Conservation (phyloP, 2,797 vertebrate genomes). For the Acipenser transmontanus region DNA sequence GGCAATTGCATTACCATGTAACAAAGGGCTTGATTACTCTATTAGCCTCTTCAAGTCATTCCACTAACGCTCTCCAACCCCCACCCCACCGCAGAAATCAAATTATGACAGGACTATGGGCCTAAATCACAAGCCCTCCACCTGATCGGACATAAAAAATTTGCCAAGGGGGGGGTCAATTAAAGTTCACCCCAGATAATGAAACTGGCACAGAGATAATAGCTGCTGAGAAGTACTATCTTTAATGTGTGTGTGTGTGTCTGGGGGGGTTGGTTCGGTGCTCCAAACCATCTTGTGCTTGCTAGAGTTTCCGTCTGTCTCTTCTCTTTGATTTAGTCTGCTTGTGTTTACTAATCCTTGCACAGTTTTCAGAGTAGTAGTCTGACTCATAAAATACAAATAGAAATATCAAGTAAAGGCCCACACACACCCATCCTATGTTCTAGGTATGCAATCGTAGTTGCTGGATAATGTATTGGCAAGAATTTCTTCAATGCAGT, state of each 20-base stretch:
- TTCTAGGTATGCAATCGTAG: too few species aligned
- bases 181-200: conserved; percentile 77
- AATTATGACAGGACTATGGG: conserved; percentile 68
- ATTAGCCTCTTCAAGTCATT: conserved; percentile 32
- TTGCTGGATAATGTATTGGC: too few species aligned
- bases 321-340: conserved; percentile 21
- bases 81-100: conserved; percentile 61
- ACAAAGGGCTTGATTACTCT: conserved; percentile 45
- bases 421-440: neutral
- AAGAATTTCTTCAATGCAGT: too few species aligned
- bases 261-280: conserved; percentile 52
- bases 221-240: conserved; percentile 67
- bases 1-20: conserved; percentile 47
- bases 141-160: conserved; percentile 76
- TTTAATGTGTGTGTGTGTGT: conserved; percentile 43
- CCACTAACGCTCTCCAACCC: conserved; percentile 14
- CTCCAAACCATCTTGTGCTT: conserved; percentile 10
- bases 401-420: neutral
- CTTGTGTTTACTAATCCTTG: conserved; percentile 14
- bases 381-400: conserved; percentile 12
- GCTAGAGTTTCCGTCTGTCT: conserved; percentile 14
- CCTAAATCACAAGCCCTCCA: conserved; percentile 69
- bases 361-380: conserved; percentile 5
- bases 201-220: conserved; percentile 75
- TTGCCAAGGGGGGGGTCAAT: conserved; percentile 66